Percentiles rank a stretch among this genome's conserved stretches.
phyloP scores from a whole-genome alignment of 2,113 vertebrate genomes.

The Ceyx margarethae region DNA sequence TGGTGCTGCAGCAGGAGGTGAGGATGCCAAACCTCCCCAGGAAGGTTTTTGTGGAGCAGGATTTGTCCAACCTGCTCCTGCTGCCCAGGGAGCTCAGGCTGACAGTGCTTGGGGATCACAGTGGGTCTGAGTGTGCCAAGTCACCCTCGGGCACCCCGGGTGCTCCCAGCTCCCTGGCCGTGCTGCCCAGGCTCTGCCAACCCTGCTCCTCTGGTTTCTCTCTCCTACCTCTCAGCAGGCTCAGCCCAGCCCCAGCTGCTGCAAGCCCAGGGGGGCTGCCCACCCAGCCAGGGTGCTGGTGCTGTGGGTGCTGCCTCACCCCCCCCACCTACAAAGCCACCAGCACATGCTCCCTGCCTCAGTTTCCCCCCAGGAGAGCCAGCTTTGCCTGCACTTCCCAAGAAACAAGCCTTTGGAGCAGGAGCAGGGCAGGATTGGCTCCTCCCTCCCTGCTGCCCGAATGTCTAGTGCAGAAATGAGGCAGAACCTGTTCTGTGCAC shows the following conservation, averaged over 20 bases:
- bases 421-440: background rate
- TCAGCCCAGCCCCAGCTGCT: background rate
- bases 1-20: background rate
- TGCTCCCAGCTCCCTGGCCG: fast-evolving
- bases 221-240: background rate
- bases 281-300: background rate
- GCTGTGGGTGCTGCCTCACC: background rate
- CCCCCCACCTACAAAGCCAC: background rate
- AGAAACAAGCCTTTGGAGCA: background rate
- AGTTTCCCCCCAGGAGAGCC: background rate
- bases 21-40: background rate
- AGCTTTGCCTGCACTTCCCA: background rate
- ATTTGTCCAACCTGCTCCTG: background rate
- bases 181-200: background rate
- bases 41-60: background rate
- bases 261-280: background rate
- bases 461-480: background rate
- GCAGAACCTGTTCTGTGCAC: background rate
- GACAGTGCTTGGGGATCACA: fast-evolving
- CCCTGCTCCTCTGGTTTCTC: fast-evolving
- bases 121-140: fast-evolving
- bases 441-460: background rate
- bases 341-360: background rate
- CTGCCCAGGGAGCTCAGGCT: background rate
- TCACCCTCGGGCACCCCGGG: fast-evolving